Evolutionary conservation across 1,140 invertebrate species (phyloP), one percentile per base, ranked within the genome.

Genomic region (Oppia nitens): DNA sequence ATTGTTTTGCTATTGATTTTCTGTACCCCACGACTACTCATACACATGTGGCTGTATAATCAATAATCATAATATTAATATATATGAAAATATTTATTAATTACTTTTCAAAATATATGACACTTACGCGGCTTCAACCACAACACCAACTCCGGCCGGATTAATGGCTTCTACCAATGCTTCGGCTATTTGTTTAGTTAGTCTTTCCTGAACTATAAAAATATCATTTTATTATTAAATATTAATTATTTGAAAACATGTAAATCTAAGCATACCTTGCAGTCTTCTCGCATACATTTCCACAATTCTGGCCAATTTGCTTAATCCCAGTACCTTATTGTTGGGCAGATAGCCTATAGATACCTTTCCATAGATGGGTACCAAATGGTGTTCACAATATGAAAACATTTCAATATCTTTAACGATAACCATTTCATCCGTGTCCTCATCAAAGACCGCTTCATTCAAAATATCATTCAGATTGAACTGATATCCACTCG

Each of bases 321-420:
- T n/a, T n/a, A n/a, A n/a, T n/a, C n/a, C n/a, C n/a, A n/a, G n/a
- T n/a, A 98, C 90, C 73, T 95, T 93, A 68, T 94, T 94, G 68
- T 91, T 93, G 0, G 95, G 95, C 55, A 99, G 76, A 74, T 99
- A 99, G 0, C 94, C 95, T 63, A 98, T 97, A 58, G 94, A 98
- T 0, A 98, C 93, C n/a, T n/a, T n/a, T n/a, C n/a, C n/a, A n/a
- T n/a, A n/a, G n/a, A n/a, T n/a, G n/a, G n/a, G n/a, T n/a, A n/a
- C n/a, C n/a, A n/a, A n/a, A n/a, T n/a, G n/a, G n/a, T n/a, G n/a
- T n/a, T n/a, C n/a, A n/a, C n/a, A 98, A 80, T 98, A 86, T 29
- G 93, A 98, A 71, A 98, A 98, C 92, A 99, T 98, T 75, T 99
- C 96, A 62, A 99, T 99, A 70, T 99, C 93, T 63, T 97, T 97